Base-by-base conservation (phyloP, 2,888 invertebrate species). In the Phasia obesa region DNA sequence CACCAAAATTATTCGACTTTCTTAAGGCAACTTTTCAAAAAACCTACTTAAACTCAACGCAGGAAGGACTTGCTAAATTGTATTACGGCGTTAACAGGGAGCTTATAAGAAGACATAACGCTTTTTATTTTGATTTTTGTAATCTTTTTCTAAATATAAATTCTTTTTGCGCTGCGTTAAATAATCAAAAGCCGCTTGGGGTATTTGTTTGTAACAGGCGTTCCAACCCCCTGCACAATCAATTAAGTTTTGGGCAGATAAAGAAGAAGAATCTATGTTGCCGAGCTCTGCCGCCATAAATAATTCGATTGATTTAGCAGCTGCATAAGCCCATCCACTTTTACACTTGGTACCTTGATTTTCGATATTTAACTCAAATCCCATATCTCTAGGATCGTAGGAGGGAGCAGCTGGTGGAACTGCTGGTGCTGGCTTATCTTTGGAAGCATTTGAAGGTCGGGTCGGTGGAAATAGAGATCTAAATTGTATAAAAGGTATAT, bases 221-320 rank as follows among this genome's bases (percentile, higher is more conserved):
- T 59, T 84, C 3, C 84, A 76, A 23, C 84, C 73, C 5, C 88
- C 88, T 13, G 89, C 88, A 89, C 98, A 98, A 92, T 98, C 97
- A 73, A 98, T 93, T 77, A 98, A 92, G 91, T 97, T 97, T 92
- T 98, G 97, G 90, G 97, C 97, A 81, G 97, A 97, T 21, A 97
- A 93, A 4, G 84, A n/a, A 1, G 19, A 47, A 0, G 88, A 85
- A 4, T 31, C 42, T 2, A 59, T 21, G 13, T 6, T 17, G 1
- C 73, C 85, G 0, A 31, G 11, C 15, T 64, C 60, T 2, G 64
- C 13, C 3, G 82, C 86, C 17, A 77, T 19, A 27, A 80, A 78
- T n/a, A 86, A 71, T 81, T 87, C 86, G 2, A 88, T 13, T 4
- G 87, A 64, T 25, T 85, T 84, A 0, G 86, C 85, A 5, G 86